Percentiles rank a stretch among this genome's conserved stretches.
These are phyloP conservation scores for Chironomus riparius DNA, from an alignment of 2,888 invertebrate species.

Conservation along the genomic window DNA sequence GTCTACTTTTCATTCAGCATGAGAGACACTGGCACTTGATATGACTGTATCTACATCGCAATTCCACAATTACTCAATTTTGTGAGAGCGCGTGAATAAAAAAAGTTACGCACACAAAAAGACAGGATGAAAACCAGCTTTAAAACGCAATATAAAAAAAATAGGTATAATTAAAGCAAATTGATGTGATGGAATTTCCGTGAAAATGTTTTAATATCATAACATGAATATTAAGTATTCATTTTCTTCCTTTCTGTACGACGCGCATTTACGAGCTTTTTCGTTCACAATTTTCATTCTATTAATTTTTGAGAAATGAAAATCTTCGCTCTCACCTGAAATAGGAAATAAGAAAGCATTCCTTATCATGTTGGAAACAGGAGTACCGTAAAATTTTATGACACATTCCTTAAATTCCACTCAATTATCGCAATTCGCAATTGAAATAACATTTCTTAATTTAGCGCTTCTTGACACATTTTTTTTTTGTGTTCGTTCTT, in stretches of 20 bases:
- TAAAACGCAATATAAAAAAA: not conserved
- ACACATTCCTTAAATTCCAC: not conserved
- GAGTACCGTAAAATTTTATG: not conserved
- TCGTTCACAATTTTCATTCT: no score
- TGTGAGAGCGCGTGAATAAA: no score
- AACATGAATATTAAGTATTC: not conserved
- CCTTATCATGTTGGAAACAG: not conserved
- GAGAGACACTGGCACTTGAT: no score
- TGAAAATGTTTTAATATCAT: not conserved
- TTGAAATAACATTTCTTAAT: slow-evolving; percentile 2
- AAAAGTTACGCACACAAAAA: no score
- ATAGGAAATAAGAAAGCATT: not conserved
- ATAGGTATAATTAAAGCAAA: not conserved
- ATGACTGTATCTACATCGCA: no score
- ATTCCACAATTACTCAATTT: no score
- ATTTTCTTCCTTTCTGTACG: not conserved
- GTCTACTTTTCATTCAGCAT: no score
- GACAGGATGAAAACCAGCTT: no score
- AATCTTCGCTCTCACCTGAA: not conserved
- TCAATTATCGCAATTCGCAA: slow-evolving; percentile 1
- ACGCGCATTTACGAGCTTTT: no score
- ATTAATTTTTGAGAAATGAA: not conserved
- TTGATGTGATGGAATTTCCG: not conserved
- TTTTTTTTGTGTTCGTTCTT: no score
- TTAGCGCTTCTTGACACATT: not conserved